These are phyloP conservation scores for Camelus dromedarius DNA, from an alignment of 2,113 vertebrate genomes.

Conservation along the genomic window DNA sequence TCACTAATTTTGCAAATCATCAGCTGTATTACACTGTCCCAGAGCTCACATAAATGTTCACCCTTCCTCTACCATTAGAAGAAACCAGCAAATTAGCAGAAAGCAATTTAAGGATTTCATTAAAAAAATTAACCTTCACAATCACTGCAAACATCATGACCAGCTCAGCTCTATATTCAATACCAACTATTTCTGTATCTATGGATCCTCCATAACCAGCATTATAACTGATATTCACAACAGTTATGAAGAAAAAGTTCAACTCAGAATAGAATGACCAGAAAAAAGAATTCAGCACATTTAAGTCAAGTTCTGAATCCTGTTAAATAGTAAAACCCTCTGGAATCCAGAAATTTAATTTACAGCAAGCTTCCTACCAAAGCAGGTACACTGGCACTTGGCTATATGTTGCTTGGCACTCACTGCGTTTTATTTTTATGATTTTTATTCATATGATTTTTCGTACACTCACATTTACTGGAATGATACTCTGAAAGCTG, in stretches of 20 bases:
- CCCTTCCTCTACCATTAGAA: neutral
- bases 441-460: neutral
- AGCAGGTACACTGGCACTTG: neutral
- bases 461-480: slow-evolving; percentile 90
- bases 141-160: neutral
- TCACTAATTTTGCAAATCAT: neutral
- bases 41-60: neutral
- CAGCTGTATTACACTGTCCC: neutral
- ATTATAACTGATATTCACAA: neutral
- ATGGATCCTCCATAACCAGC: neutral
- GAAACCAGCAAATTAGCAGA: slow-evolving; percentile 5
- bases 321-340: slow-evolving; percentile 4
- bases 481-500: slow-evolving; percentile 86
- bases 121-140: slow-evolving; percentile 27
- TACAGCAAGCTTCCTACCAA: neutral
- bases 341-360: neutral
- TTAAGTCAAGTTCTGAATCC: neutral
- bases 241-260: slow-evolving; percentile 12
- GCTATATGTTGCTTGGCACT: neutral
- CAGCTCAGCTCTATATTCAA: neutral
- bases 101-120: neutral
- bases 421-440: neutral
- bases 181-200: neutral
- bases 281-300: neutral
- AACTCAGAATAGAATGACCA: neutral